Base-by-base conservation (phyloP, 2,888 invertebrate genomes). In the Drosophila subsilvestris region DNA sequence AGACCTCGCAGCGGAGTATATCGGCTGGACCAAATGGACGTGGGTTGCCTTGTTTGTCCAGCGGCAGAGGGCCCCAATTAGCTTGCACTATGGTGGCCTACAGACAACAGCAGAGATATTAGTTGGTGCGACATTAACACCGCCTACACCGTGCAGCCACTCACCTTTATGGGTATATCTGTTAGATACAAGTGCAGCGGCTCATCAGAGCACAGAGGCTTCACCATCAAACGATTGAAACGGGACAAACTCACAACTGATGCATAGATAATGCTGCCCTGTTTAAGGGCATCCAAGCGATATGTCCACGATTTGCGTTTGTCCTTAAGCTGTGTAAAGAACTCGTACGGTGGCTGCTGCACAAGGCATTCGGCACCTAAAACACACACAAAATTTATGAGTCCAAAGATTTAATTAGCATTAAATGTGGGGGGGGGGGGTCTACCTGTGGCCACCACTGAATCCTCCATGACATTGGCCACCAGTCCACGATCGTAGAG, bases 151-250 rank as follows among this genome's bases (percentile, higher is more conserved):
- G 14, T 9, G 27, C 3, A n/a, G 18, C 14, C 25, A 63, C 56
- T 90, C 93, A 97, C 98, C 94, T 96, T 97, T 66, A 98, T 95
- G 91, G 96, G 96, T 78, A 98, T 95, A 92, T 98, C 97, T 58
- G 96, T 96, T 55, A 98, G 95, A 92, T 96, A 96, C 91, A 96
- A 94, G 50, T 95, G 95, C 77, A 94, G 94, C 58, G 95, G 96
- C 75, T 96, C 96, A 67, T 96, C 95, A 65, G 96, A 95, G 92
- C 97, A 98, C 55, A 98, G 93, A 25, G 98, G 95, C 92, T 96
- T 96, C 3, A 91, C 80, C 10, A 75, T 43, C 79, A 98, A 56
- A 0, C 80, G 77, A 47, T 72, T 87, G 5, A 72, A 55, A 14
- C 70, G 71, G 0, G 58, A 25, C 56, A 82, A 94, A 92, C 96